Base-by-base conservation (phyloP, 2,113 vertebrate species). In the Planiliza haematocheilus region DNA sequence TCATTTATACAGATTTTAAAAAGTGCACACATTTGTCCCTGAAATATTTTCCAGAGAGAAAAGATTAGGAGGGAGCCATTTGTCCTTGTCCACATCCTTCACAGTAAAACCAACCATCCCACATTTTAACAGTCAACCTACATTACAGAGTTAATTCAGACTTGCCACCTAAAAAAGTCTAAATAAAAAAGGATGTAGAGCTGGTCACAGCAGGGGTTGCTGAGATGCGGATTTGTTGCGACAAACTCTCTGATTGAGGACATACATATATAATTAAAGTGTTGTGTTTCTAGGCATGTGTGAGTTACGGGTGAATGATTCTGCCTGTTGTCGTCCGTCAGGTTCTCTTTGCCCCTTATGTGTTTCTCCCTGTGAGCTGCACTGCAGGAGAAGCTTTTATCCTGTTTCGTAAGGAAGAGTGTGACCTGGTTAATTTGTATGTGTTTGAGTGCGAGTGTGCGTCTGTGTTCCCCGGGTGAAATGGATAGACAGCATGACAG, bases 341-440 rank as follows among this genome's bases (percentile, higher is more conserved):
- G 13, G 1, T n/a, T 48, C 10, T 71, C 51, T 49, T 65, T 68
- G 34, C n/a, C 8, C 24, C 4, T 7, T 38, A 34, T 30, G 16
- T 21, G 49, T 50, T 30, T 56, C 21, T 58, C 30, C 24, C 64
- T 45, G 58, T 65, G 42, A 46, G 59, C 36, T 52, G n/a, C 17
- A 67, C 17, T 71, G 66, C 50, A 75, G 62, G 18, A 67, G 77
- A 80, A 46, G 36, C 24, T 62, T 53, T 78, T 56, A 82, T 43
- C 24, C 14, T 63, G 53, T 30, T 67, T 74, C 65, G 34, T 41
- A 50, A 51, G 52, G 37, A 46, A 11, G 17, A 61, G 16, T 71
- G 66, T 72, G 79, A 77, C 76, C 61, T 69, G 68, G n/a, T 67
- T 74, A 30, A 13, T 79, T 53, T 72, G 34, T 39, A 12, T 18